These are phyloP conservation scores for Linurgus olivaceus DNA, from an alignment of 2,797 vertebrate genomes.

Conservation along the genomic window DNA sequence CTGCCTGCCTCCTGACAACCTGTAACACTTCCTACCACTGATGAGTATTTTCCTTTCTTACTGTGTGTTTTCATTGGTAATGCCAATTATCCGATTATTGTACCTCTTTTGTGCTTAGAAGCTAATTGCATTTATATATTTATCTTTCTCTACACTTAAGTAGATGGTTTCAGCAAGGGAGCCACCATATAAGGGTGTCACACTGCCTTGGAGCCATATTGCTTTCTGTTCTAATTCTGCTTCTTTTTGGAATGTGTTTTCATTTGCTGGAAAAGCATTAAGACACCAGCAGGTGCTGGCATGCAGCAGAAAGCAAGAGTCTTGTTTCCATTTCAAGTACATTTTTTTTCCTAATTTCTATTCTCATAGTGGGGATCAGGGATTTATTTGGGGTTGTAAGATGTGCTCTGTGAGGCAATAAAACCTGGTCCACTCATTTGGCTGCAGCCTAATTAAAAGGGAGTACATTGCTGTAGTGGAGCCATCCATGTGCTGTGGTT, in stretches of 20 bases:
- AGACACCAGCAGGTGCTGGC: neutral
- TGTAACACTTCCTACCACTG: neutral
- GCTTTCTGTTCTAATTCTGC: neutral
- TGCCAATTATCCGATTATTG: neutral
- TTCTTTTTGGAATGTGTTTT: neutral
- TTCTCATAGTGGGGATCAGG: neutral
- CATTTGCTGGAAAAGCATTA: neutral
- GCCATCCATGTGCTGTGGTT: neutral
- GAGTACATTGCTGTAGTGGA: neutral
- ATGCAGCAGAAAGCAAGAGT: neutral
- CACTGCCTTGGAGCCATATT: neutral
- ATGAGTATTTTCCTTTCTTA: neutral
- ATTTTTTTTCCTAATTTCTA: neutral
- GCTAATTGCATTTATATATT: neutral
- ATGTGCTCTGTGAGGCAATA: neutral
- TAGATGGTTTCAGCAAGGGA: neutral
- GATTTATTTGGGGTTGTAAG: neutral
- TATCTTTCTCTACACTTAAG: neutral
- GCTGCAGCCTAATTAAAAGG: neutral
- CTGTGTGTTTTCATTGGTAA: neutral
- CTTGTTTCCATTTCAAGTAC: neutral
- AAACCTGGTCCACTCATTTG: neutral
- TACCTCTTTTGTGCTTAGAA: neutral
- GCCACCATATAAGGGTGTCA: neutral
- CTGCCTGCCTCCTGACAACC: neutral